Conservation (phyloP, 2,113 vertebrate species). For the Poecile atricapillus region DNA sequence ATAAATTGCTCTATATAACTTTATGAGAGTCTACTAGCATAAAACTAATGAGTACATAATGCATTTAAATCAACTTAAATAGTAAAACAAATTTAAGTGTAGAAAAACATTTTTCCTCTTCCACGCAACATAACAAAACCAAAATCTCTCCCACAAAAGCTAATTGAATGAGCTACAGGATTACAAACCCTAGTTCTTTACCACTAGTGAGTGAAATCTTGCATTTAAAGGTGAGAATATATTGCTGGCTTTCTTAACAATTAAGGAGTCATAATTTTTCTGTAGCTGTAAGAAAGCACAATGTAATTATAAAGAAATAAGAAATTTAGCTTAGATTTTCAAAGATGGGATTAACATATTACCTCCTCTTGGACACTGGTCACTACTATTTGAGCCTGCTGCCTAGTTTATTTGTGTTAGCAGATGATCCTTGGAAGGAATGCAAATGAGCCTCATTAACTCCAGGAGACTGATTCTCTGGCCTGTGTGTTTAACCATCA, state of each 20-base stretch:
- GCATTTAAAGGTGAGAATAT: background rate
- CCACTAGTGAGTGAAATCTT: background rate
- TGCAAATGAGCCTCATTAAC: conserved; percentile 34
- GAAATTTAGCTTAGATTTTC: background rate
- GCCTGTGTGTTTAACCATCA: background rate
- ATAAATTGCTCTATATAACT: background rate
- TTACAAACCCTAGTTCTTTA: background rate
- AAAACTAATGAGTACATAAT: background rate
- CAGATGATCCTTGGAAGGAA: background rate
- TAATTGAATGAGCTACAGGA: background rate
- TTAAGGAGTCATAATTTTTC: background rate
- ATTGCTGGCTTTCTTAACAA: background rate
- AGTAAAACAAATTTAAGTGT: background rate
- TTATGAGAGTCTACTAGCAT: background rate
- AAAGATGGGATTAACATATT: background rate
- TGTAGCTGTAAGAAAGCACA: background rate
- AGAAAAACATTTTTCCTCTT: background rate
- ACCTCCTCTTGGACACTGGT: background rate
- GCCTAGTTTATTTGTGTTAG: background rate
- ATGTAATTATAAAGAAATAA: background rate
- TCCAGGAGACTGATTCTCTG: background rate
- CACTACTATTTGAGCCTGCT: background rate
- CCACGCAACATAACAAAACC: background rate
- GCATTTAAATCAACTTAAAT: background rate
- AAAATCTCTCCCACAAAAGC: background rate